These are phyloP conservation scores for Ceratosolen fusciceps DNA, from an alignment of 1,140 invertebrate genomes.

Conservation along the genomic window DNA sequence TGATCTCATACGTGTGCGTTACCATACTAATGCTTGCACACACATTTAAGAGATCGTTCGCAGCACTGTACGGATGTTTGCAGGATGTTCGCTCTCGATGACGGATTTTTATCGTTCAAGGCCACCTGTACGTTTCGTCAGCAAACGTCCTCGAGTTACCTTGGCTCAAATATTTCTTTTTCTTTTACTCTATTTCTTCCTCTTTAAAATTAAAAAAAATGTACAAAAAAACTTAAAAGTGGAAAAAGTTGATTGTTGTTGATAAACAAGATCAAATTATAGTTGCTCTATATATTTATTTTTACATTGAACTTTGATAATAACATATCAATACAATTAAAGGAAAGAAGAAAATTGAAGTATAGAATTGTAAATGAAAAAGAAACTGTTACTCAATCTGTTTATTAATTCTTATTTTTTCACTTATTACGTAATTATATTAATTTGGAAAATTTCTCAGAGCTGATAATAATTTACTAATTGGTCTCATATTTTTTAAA, in stretches of 20 bases:
- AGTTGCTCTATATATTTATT: slow-evolving; percentile 18
- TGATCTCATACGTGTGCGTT: too few relatives aligned
- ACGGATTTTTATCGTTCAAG: slow-evolving; percentile 55
- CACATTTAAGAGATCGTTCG: not conserved
- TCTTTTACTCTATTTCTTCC: not conserved
- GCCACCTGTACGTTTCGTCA: slow-evolving; percentile 55
- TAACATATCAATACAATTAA: not conserved
- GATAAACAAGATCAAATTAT: slow-evolving; percentile 13
- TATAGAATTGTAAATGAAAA: not conserved
- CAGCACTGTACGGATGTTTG: not conserved
- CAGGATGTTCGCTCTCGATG: not conserved
- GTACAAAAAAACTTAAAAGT: not conserved
- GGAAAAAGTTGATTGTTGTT: not conserved
- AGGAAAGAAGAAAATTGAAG: not conserved
- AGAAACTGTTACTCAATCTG: too few relatives aligned
- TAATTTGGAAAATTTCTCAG: too few relatives aligned
- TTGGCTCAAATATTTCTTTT: slow-evolving; percentile 52
- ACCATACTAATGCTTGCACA: not conserved
- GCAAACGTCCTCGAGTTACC: slow-evolving; percentile 66
- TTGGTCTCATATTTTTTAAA: too few relatives aligned
- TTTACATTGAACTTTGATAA: not conserved
- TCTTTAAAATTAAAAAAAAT: slow-evolving; percentile 16
- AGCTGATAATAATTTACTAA: too few relatives aligned
- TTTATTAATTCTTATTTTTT: too few relatives aligned
- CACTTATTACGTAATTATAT: too few relatives aligned